A percentile compares a stretch with the other conserved stretches of the same genome.
Conservation (phyloP, 2,797 vertebrate species). For the Coregonus ussuriensis region DNA sequence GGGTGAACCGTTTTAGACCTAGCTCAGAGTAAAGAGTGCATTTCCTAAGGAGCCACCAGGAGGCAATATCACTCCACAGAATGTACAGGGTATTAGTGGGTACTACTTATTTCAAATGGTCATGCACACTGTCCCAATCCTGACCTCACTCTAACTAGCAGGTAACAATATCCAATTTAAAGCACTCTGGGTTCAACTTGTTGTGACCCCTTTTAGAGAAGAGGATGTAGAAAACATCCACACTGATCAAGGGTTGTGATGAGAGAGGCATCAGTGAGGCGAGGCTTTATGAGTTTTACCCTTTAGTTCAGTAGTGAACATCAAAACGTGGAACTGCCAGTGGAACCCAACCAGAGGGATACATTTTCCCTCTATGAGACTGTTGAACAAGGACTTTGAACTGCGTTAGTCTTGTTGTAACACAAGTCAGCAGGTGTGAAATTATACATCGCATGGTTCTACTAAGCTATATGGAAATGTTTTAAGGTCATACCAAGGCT, state of each 20-base stretch:
- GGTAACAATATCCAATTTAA: not conserved
- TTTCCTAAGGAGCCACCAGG: not conserved
- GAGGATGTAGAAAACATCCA: not conserved
- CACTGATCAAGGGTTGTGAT: not conserved
- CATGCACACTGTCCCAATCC: not conserved
- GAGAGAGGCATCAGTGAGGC: constrained; percentile 9
- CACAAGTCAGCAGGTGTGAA: not conserved
- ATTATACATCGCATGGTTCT: not conserved
- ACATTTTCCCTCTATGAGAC: not conserved
- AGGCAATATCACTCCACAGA: not conserved
- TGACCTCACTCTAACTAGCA: not conserved
- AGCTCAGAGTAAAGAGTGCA: not conserved
- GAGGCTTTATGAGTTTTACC: constrained; percentile 6
- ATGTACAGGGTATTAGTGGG: not conserved
- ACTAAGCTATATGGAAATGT: too few species aligned
- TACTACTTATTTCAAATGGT: too few species aligned
- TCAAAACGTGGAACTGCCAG: constrained; percentile 4
- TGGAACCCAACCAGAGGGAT: not conserved
- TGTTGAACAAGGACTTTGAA: not conserved
- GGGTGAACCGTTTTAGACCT: too few species aligned
- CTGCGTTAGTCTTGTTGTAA: not conserved
- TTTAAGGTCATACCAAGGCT: too few species aligned
- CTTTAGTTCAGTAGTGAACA: constrained; percentile 18
- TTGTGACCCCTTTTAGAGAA: too few species aligned
- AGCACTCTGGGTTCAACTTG: not conserved